Evolutionary conservation across 2,888 invertebrate genomes (phyloP), one percentile per base, ranked within the genome.

Genomic region (Loripinus fragilis): DNA sequence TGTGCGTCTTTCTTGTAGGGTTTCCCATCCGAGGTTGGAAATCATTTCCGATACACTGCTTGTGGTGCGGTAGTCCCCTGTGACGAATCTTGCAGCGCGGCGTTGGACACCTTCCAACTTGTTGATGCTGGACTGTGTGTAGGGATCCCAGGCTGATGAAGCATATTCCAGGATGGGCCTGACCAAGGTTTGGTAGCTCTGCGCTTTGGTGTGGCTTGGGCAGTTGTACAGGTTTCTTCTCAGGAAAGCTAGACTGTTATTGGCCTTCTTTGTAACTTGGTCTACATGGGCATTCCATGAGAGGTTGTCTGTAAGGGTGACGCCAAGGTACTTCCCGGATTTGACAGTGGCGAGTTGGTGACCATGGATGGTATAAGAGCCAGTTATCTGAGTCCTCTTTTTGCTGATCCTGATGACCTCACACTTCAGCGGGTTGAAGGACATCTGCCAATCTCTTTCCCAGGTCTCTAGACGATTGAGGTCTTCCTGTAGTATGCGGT

Each of bases 361-460:
- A 25, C 69, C 69, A 8, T 69, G 50, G 17, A 69, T 50, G 30
- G 23, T 8, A 25, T 55, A 25, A 28, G 28, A 55, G 55, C 55
- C 55, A 7, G 25, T 55, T 55, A 25, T 23, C 55, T 28, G 77
- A 17, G 70, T 76, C 23, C 66, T 42, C 20, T 78, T 78, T 41
- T 65, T 77, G 42, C 68, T 71, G 41, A 83, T 65, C 35, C 55
- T 72, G 42, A 83, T 60, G 35, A 71, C 68, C 64, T 82, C 50
- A 35, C 83, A 86, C 60, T 83, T 81, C 0, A 60, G 50, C 50
- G 85, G 81, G 45, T 84, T 74, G 69, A 82, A 84, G 23, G 69
- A 68, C 79, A 84, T 78, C 33, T 55, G 69, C 83, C 80, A 76
- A 15, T 73, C 48, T 41, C 65, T 45, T 52, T 76, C 76, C 82